Conservation (phyloP, 1,140 invertebrate genomes). For the Hyles vespertilio region DNA sequence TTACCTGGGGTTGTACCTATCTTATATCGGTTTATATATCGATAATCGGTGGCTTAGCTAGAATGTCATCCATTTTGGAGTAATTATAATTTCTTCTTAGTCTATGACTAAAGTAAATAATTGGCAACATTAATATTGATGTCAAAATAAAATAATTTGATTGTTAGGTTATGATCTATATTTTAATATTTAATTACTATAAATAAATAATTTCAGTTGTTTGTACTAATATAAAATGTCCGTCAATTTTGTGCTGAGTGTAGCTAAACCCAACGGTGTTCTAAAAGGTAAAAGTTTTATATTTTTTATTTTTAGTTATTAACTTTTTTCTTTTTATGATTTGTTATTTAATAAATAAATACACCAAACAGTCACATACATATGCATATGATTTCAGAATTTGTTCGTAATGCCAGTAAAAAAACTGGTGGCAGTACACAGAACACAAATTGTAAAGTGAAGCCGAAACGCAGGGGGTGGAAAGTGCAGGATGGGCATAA, state of each 20-base stretch:
- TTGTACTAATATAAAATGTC: conserved; percentile 9
- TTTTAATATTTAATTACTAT: too few species aligned
- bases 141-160: not conserved
- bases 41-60: too few species aligned
- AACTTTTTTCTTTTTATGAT: not conserved
- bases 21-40: too few species aligned
- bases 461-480: conserved; percentile 84
- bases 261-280: conserved; percentile 10
- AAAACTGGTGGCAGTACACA: conserved; percentile 81
- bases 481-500: conserved; percentile 80
- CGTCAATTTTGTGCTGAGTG: conserved; percentile 15
- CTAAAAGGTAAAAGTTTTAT: conserved; percentile 19
- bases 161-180: too few species aligned
- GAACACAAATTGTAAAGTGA: conserved; percentile 78
- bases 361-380: too few species aligned
- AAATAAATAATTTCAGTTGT: too few species aligned
- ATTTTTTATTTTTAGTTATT: not conserved
- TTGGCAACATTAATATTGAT: too few species aligned
- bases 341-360: not conserved
- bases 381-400: conserved; percentile 32
- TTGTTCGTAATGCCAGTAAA: conserved; percentile 81
- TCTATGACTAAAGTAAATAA: too few species aligned
- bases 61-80: too few species aligned
- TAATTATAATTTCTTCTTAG: too few species aligned
- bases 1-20: too few species aligned